Evolutionary conservation across 2,888 invertebrate genomes (phyloP).

Genomic region (Epirrita christyi): DNA sequence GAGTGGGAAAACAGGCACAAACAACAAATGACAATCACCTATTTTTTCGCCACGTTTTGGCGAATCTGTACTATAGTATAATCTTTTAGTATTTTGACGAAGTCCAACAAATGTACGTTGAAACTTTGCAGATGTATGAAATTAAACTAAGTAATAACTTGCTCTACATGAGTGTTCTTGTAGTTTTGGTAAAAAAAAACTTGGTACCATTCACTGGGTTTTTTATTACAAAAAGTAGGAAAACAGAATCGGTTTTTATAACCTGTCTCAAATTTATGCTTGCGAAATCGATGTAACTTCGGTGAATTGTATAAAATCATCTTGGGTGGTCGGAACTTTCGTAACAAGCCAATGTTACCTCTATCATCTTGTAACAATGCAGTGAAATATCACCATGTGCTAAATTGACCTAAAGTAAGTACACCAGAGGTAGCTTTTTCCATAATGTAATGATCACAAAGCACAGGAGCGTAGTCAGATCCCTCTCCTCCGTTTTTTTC

Average conservation of each 20-base stretch:
- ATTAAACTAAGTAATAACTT: too few species aligned
- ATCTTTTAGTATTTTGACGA: too few species aligned
- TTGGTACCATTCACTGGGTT: too few species aligned
- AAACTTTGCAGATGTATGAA: too few species aligned
- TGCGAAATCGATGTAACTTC: slow-evolving; percentile 8
- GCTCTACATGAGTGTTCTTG: too few species aligned
- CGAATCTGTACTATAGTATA: neutral
- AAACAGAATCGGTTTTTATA: neutral
- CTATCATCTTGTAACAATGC: slow-evolving; percentile 3
- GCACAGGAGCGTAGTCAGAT: too few species aligned
- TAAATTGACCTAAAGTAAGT: neutral
- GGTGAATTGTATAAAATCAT: slow-evolving; percentile 12
- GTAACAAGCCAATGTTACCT: slow-evolving; percentile 12
- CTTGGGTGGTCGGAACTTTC: slow-evolving; percentile 13
- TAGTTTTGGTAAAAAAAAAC: too few species aligned
- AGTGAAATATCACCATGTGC: slow-evolving; percentile 1
- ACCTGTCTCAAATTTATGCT: neutral
- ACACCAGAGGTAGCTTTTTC: neutral
- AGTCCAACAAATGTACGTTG: too few species aligned
- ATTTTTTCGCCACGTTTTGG: neutral
- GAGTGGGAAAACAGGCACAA: slow-evolving; percentile 5
- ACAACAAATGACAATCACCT: neutral
- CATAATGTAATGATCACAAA: too few species aligned
- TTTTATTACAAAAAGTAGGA: neutral
- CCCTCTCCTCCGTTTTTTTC: too few species aligned